Base-by-base conservation (phyloP, 2,797 vertebrate genomes). In the Buceros bicornis region DNA sequence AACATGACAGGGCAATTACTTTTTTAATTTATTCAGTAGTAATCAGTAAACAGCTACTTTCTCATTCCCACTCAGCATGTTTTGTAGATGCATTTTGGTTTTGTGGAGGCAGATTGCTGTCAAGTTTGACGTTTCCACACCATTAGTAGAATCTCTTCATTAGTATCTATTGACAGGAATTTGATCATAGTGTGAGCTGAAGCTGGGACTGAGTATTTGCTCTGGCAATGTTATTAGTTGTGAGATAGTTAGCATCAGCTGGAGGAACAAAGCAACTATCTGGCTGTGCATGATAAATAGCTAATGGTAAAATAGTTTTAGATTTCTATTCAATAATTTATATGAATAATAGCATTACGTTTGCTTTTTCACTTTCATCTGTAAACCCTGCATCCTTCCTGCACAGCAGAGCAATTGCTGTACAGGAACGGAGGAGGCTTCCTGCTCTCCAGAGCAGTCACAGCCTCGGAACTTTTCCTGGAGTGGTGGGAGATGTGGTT, bases 41-140 rank as follows among this genome's bases (percentile, higher is more conserved):
- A n/a, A 79, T 73, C 53, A 53, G 77, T 84, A 91, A 90, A 87
- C 80, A 91, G 77, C 78, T 84, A 69, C 22, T 72, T 54, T 82
- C 48, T 93, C 25, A 79, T 90, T 71, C 45, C 82, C 78, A 64
- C 91, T 93, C 67, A 65, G 45, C 20, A 1, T 24, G 56, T 70
- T 95, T 73, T 58, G 71, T 87, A 26, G 45, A n/a, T 57, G 31
- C 51, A 37, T 33, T 76, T 90, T 87, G 53, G 11, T 71, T 91
- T 61, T 82, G 78, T 93, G 87, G 62, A 88, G 80, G 66, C 71
- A 90, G 77, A 84, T 79, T 86, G 80, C 64, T 93, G 85, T 92
- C 90, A 85, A 57, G 19, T 82, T 31, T 92, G 73, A 66, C 84
- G 64, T 60, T 80, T 73, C 82, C 73, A 6, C 45, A 67, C 54